Conservation (phyloP, 2,113 vertebrate species). For the Corythornis madagascariensis region DNA sequence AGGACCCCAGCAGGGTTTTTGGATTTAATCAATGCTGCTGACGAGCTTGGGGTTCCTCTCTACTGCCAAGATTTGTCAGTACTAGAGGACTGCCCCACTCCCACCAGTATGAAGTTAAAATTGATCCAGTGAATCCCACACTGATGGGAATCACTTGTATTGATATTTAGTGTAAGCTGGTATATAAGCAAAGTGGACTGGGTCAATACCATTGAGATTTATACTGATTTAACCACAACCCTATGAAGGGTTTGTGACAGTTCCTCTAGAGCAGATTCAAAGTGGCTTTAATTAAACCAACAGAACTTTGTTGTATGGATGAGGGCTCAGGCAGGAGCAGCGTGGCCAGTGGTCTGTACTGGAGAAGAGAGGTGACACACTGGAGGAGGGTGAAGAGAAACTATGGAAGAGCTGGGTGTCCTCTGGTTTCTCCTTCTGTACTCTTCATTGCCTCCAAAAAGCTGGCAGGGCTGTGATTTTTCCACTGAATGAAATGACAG, state of each 20-base stretch:
- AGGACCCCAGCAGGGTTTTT: neutral
- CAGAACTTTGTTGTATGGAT: neutral
- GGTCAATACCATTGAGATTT: neutral
- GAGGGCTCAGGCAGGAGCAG: neutral
- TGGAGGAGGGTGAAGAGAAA: neutral
- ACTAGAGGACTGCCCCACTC: neutral
- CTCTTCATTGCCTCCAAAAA: neutral
- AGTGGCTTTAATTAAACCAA: neutral
- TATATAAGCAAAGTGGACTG: neutral
- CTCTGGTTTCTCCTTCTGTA: neutral
- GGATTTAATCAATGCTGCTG: neutral
- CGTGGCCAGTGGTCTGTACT: neutral
- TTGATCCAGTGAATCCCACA: neutral
- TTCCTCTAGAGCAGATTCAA: neutral
- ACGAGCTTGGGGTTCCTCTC: neutral
- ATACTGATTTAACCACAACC: neutral
- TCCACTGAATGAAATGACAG: neutral
- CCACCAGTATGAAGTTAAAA: neutral
- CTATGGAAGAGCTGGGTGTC: rapidly evolving
- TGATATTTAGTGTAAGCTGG: neutral
- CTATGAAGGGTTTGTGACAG: neutral
- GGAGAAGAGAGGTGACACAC: neutral
- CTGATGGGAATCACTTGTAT: neutral
- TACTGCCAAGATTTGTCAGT: neutral
- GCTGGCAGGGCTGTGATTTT: neutral